phyloP scores from a whole-genome alignment of 2,888 invertebrate species.

The Petrophora chlorosata region DNA sequence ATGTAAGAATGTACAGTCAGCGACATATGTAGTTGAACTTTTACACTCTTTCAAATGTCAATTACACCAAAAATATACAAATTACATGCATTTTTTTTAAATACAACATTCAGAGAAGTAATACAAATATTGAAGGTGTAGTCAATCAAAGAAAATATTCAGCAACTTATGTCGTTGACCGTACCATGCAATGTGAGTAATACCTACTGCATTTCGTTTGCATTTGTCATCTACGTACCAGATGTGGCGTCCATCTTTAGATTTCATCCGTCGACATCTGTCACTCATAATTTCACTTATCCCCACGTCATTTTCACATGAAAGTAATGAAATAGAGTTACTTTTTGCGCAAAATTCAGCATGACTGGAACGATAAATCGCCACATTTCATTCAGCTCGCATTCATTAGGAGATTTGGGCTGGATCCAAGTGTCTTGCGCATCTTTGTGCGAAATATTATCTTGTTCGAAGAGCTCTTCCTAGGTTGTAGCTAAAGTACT shows the following conservation, averaged over 20 bases:
- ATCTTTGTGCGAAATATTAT: conserved; percentile 8
- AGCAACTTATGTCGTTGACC: too few species aligned
- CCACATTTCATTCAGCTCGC: conserved; percentile 32
- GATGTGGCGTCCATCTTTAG: neutral
- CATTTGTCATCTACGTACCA: too few species aligned
- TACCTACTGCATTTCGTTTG: too few species aligned
- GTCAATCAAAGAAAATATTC: too few species aligned
- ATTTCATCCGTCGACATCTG: neutral
- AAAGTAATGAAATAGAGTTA: neutral
- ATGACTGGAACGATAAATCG: conserved; percentile 23
- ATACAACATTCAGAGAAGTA: too few species aligned
- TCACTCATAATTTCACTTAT: neutral
- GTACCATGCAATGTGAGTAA: too few species aligned
- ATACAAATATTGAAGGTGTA: too few species aligned
- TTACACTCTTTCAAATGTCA: too few species aligned
- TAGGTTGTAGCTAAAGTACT: conserved; percentile 9
- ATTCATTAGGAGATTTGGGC: conserved; percentile 31
- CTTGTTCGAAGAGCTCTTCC: conserved; percentile 8
- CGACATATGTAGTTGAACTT: too few species aligned
- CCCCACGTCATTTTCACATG: neutral
- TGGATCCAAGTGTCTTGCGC: conserved; percentile 31
- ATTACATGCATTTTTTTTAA: too few species aligned
- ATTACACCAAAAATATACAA: too few species aligned
- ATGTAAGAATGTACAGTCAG: too few species aligned
- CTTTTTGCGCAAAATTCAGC: conserved; percentile 17